These are phyloP conservation scores for Furnarius figulus DNA, from an alignment of 2,113 vertebrate genomes.

Conservation along the genomic window DNA sequence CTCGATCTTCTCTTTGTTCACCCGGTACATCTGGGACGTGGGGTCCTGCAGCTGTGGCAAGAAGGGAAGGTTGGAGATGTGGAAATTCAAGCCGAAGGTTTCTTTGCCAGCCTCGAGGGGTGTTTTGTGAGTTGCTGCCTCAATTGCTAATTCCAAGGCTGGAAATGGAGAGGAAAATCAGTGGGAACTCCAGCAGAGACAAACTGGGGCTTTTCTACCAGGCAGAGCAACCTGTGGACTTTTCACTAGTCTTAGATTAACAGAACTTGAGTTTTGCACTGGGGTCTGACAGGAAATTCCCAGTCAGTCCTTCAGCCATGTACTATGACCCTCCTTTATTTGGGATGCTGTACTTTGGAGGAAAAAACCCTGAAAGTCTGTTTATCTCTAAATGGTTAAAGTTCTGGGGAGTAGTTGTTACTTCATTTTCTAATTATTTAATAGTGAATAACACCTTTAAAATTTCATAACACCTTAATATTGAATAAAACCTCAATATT, in stretches of 20 bases:
- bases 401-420: background rate
- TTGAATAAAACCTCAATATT: background rate
- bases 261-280: background rate
- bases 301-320: background rate
- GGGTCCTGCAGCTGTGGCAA: conserved; percentile 15
- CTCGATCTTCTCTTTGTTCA: conserved; percentile 63
- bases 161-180: background rate
- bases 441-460: too few relatives aligned
- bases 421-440: background rate
- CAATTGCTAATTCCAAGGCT: conserved; percentile 17
- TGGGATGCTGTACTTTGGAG: background rate
- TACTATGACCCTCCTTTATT: background rate
- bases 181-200: background rate
- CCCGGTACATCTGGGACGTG: background rate
- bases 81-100: conserved; percentile 66
- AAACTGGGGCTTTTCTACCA: background rate
- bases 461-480: too few relatives aligned
- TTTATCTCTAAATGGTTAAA: background rate
- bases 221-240: background rate
- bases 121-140: background rate
- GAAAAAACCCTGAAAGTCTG: background rate
- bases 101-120: background rate
- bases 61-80: conserved; percentile 66
- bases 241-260: background rate
- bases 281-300: background rate